Base-by-base conservation (phyloP, 2,797 vertebrate genomes). In the Agapornis canus region DNA sequence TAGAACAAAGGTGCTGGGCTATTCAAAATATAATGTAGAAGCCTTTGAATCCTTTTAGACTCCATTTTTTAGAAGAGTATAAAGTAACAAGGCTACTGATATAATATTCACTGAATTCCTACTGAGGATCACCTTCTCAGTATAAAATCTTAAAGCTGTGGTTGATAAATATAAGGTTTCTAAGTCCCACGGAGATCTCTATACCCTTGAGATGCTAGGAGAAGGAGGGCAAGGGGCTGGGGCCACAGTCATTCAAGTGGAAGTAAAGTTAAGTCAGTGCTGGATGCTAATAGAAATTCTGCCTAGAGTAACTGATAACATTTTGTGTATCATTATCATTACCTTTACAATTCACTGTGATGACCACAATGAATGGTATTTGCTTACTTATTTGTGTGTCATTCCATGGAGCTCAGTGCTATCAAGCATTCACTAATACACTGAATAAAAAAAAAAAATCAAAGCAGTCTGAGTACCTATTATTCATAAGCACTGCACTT, bases 1-100 rank as follows among this genome's bases (percentile, higher is more conserved):
- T 89, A 92, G 92, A 90, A 91, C 80, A 92, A 92, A 93, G 83
- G 54, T 89, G 31, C 59, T 76, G 59, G 61, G 32, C 79, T 83
- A 68, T 86, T 87, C 84, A 86, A 89, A 94, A 93, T 17, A 59
- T 71, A 93, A 85, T 20, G 47, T 57, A 89, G 89, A 82, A 87
- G 45, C 52, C 75, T 85, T 87, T 90, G 68, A 92, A 85, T 35
- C 48, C 60, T 75, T 69, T 86, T 78, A 78, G 72, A 25, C 23
- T 88, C 57, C 79, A 51, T 89, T 87, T 86, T 87, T 71, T 79
- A 35, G 43, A 82, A 45, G 39, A 54, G 27, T 86, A 71, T 89
- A 81, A 91, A 89, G 63, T 84, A 90, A 79, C 65, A 87, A 63
- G 22, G 61, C 54, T 91, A 82, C 27, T 75, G 61, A 83, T 52